Evolutionary conservation across 1,140 invertebrate genomes (phyloP).

Genomic region (Pseudomyrmex sp.): DNA sequence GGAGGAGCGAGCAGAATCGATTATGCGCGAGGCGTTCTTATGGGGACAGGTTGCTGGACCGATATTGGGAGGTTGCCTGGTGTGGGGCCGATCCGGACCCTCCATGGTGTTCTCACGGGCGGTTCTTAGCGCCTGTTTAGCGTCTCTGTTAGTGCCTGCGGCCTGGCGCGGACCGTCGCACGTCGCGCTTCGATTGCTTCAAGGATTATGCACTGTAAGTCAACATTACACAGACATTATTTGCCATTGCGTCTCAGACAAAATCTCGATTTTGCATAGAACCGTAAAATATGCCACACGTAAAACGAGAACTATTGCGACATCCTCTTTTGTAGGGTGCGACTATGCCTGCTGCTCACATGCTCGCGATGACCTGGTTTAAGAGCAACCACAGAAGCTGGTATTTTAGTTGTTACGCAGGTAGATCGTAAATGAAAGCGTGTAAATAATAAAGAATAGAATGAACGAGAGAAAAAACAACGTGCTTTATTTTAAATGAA

Average conservation of each 20-base stretch:
- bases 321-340: conserved; percentile 82
- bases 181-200: conserved; percentile 85
- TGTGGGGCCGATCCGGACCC: conserved; percentile 86
- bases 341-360: conserved; percentile 87
- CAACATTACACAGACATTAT: not conserved
- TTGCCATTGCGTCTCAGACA: not conserved
- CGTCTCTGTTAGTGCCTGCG: conserved; percentile 86
- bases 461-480: not conserved
- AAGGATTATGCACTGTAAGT: conserved; percentile 86
- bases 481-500: not conserved
- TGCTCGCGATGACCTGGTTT: conserved; percentile 87
- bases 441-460: not conserved
- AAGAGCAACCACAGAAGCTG: conserved; percentile 86
- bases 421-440: conserved; percentile 72
- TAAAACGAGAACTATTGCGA: conserved; percentile 31
- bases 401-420: conserved; percentile 87
- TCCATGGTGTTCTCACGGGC: conserved; percentile 86
- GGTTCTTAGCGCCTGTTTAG: conserved; percentile 85
- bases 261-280: conserved; percentile 23
- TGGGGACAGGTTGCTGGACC: conserved; percentile 87
- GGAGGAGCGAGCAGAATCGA: conserved; percentile 86
- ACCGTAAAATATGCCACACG: not conserved
- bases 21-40: conserved; percentile 86
- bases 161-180: conserved; percentile 87
- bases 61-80: conserved; percentile 85